phyloP scores from a whole-genome alignment of 64 coral and sea anemone genomes.

The Astreopora myriophthalma region DNA sequence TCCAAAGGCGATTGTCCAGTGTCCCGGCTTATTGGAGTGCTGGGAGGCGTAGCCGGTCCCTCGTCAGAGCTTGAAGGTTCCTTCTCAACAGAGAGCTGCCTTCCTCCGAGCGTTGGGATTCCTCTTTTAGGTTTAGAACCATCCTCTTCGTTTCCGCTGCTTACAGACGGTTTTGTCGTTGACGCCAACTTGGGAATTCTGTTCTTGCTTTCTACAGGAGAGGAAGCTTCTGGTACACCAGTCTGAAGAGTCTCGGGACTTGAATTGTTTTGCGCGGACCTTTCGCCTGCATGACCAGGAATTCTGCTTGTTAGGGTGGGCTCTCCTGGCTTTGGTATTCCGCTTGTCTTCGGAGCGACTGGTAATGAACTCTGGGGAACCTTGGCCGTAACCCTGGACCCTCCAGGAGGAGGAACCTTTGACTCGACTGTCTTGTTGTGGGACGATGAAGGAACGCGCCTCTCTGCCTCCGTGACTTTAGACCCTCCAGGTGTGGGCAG shows the following conservation, averaged over 20 bases:
- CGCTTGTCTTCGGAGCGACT: constrained; percentile 9
- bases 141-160: background rate
- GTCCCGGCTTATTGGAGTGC: background rate
- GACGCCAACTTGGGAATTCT: constrained; percentile 6
- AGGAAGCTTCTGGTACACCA: background rate
- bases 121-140: background rate
- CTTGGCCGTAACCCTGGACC: constrained; percentile 3
- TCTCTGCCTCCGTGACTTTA: background rate
- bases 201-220: constrained; percentile 17
- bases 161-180: background rate
- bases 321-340: constrained; percentile 54
- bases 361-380: constrained; percentile 1
- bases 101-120: constrained; percentile 10
- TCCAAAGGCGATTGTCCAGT: constrained; percentile 65
- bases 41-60: constrained; percentile 24
- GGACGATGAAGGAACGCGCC: background rate
- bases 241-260: constrained; percentile 4
- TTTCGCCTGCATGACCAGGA: constrained; percentile 2
- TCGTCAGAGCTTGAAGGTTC: background rate
- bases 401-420: background rate
- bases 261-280: constrained; percentile 14
- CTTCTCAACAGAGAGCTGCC: background rate
- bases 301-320: background rate
- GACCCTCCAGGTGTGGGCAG: background rate
- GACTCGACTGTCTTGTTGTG: background rate